These are phyloP conservation scores for Neopipo cinnamomea DNA, from an alignment of 2,113 vertebrate species.

Conservation along the genomic window DNA sequence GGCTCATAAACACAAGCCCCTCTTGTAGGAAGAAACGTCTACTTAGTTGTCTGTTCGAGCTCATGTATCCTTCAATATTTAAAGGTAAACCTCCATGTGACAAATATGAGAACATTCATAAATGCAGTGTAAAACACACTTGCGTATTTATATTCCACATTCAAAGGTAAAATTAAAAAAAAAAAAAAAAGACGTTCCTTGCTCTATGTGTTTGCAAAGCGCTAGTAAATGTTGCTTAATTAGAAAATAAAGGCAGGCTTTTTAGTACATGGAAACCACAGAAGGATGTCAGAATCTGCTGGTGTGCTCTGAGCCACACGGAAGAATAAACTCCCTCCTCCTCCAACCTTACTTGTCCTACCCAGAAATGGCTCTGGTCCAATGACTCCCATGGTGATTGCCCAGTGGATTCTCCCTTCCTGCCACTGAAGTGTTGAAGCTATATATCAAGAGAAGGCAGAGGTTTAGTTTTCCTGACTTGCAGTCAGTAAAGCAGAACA, in stretches of 20 bases:
- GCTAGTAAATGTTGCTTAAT: not conserved
- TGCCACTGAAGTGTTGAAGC: not conserved
- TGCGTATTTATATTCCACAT: not conserved
- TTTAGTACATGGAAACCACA: not conserved
- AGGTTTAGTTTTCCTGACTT: not conserved
- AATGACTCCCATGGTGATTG: not conserved
- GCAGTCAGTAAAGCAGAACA: not conserved
- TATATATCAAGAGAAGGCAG: not conserved
- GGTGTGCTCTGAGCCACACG: not conserved
- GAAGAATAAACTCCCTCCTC: not conserved
- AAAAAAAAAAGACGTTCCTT: not conserved
- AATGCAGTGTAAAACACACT: not conserved
- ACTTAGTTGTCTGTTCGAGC: not conserved
- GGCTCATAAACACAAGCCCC: not conserved
- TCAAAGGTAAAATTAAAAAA: not conserved
- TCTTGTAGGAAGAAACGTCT: not conserved
- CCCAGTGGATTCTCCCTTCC: not conserved
- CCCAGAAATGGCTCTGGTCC: not conserved
- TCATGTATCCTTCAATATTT: not conserved
- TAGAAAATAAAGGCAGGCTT: not conserved
- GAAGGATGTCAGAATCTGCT: not conserved
- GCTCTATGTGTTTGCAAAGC: accelerated
- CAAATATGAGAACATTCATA: not conserved
- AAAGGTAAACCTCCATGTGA: not conserved
- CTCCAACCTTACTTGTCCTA: not conserved